Evolutionary conservation across 2,888 invertebrate species (phyloP).

Genomic region (Octonoba sinensis): DNA sequence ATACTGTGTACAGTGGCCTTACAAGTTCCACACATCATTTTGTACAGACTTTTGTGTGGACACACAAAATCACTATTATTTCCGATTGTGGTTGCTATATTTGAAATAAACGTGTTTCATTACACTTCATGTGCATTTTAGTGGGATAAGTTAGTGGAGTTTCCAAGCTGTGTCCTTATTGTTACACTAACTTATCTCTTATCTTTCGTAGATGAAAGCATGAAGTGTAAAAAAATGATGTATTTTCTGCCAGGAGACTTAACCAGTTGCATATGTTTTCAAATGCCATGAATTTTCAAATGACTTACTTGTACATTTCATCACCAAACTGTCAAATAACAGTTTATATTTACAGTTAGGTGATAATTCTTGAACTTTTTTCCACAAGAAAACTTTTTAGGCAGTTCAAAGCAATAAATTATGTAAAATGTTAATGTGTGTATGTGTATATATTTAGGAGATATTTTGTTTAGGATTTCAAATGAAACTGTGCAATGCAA

Average conservation of each 20-base stretch:
- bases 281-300: too few species aligned
- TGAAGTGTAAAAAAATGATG: not conserved
- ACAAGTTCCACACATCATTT: constrained; percentile 55
- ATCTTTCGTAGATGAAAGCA: not conserved
- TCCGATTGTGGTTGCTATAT: constrained; percentile 20
- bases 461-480: too few species aligned
- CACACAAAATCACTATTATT: constrained; percentile 40
- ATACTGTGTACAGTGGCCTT: constrained; percentile 64
- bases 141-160: constrained; percentile 21
- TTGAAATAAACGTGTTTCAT: constrained; percentile 25
- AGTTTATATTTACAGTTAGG: too few species aligned
- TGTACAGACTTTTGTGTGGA: constrained; percentile 59
- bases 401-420: too few species aligned
- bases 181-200: constrained; percentile 23
- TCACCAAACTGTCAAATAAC: too few species aligned
- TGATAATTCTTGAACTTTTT: too few species aligned
- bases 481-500: too few species aligned
- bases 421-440: too few species aligned
- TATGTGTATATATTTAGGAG: too few species aligned
- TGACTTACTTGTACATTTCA: too few species aligned
- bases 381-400: too few species aligned
- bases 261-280: too few species aligned
- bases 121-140: constrained; percentile 3
- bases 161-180: constrained; percentile 28
- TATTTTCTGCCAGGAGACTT: constrained; percentile 52